Evolutionary conservation across 2,888 invertebrate species (phyloP), one percentile per base, ranked within the genome.

Genomic region (Odontothrips loti): DNA sequence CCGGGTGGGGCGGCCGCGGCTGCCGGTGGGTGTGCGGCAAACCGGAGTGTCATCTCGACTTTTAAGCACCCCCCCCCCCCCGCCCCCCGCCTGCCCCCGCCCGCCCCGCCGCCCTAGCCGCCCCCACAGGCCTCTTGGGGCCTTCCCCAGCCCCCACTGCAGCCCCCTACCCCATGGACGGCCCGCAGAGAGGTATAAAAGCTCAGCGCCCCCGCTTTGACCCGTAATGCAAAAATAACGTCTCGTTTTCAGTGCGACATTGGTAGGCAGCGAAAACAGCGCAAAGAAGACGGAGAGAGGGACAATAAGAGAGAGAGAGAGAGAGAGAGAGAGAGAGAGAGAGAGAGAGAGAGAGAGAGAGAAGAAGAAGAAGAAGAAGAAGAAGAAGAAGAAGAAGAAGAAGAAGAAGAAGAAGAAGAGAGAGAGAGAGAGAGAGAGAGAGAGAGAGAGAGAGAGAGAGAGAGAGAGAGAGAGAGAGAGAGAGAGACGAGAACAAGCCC

Each of bases 31-130:
- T 20, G 51, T 51, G 58, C 58, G 58, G 58, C 58, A 17, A 58
- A 58, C 17, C 58, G 58, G 58, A 58, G 58, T 58, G 58, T n/a
- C 58, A 58, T 58, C 58, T 58, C 58, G 58, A 58, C 58, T 58
- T 58, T 58, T 58, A 58, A 58, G 58, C 58, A 58, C 58, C 58
- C n/a, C 58, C 58, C 6, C 58, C 20, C 58, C 20, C 58, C 6
- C 58, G 11, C 58, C 10, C 17, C 2, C 20, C 58, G 2, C 34
- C 34, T 43, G 34, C 3, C 3, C 34, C 34, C 34, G 34, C 34
- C 34, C n/a, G n/a, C n/a, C 34, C 34, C 6, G 34, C 34, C 2
- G 34, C 34, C 34, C 34, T 6, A 4, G 34, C 34, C 34, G 34
- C 34, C 34, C 34, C n/a, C n/a, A n/a, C n/a, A n/a, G n/a, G n/a